phyloP scores from a whole-genome alignment of 2,797 vertebrate genomes.

The Myiotriccus ornatus region DNA sequence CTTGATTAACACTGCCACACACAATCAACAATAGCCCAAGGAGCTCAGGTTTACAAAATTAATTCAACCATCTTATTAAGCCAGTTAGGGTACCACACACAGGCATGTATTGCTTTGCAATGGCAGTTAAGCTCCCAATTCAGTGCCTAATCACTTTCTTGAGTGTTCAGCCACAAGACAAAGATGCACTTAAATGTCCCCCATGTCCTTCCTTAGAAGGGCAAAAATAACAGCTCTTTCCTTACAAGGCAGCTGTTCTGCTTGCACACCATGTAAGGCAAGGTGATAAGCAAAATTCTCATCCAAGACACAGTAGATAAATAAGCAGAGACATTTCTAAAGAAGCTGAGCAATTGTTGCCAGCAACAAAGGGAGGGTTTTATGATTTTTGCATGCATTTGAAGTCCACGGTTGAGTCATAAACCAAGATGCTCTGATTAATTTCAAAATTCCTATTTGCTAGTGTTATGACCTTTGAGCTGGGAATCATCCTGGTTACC shows the following conservation, averaged over 20 bases:
- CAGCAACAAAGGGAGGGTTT: background rate
- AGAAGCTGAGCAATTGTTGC: background rate
- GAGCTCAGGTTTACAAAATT: background rate
- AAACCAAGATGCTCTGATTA: slow-evolving; percentile 15
- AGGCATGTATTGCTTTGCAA: background rate
- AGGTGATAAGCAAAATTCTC: background rate
- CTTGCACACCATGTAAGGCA: background rate
- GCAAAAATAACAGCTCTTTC: background rate
- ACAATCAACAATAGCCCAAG: background rate
- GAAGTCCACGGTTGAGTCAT: background rate
- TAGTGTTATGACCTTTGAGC: background rate
- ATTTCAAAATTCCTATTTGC: background rate
- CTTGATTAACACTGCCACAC: background rate
- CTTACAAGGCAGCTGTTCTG: background rate
- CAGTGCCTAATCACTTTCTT: background rate
- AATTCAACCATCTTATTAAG: background rate
- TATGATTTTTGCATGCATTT: background rate
- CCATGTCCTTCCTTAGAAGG: background rate
- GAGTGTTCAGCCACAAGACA: background rate
- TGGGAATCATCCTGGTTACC: background rate
- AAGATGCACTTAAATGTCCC: background rate
- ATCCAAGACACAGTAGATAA: background rate
- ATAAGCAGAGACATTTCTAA: background rate
- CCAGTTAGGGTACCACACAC: background rate
- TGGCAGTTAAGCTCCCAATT: background rate